Evolutionary conservation across 2,113 vertebrate genomes (phyloP).

Genomic region (Notothenia rossii): DNA sequence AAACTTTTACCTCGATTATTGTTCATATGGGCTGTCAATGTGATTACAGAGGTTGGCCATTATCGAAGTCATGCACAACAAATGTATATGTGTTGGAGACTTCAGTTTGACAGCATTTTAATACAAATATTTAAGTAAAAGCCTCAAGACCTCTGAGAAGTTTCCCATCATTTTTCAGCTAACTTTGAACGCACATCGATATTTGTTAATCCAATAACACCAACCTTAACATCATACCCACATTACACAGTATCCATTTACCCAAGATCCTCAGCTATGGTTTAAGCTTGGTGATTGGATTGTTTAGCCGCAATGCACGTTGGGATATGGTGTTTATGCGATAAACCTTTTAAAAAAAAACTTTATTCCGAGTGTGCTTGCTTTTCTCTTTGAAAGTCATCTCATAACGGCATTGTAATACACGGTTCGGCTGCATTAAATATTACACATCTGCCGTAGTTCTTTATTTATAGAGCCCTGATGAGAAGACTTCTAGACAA

Average conservation of each 20-base stretch:
- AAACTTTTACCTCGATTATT: background rate
- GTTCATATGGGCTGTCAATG: background rate
- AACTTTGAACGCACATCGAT: background rate
- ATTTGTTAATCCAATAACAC: background rate
- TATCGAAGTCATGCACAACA: background rate
- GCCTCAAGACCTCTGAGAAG: background rate
- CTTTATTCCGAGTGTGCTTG: too few relatives aligned
- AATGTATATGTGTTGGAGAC: background rate
- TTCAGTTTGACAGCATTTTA: background rate
- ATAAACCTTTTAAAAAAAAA: too few relatives aligned
- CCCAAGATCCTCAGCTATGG: too few relatives aligned
- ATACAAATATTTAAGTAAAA: background rate
- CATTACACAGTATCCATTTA: background rate
- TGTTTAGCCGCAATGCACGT: too few relatives aligned
- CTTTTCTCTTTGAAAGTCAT: too few relatives aligned
- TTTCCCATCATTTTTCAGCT: background rate
- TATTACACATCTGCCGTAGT: too few relatives aligned
- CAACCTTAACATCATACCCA: background rate
- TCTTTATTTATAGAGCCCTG: too few relatives aligned
- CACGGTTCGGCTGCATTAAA: too few relatives aligned
- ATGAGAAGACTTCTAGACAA: too few relatives aligned
- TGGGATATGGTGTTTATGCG: too few relatives aligned
- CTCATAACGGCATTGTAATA: too few relatives aligned
- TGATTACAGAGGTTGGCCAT: background rate
- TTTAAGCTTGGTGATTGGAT: too few relatives aligned